phyloP scores from a whole-genome alignment of 2,888 invertebrate genomes.

The Oxytorus armatus region DNA sequence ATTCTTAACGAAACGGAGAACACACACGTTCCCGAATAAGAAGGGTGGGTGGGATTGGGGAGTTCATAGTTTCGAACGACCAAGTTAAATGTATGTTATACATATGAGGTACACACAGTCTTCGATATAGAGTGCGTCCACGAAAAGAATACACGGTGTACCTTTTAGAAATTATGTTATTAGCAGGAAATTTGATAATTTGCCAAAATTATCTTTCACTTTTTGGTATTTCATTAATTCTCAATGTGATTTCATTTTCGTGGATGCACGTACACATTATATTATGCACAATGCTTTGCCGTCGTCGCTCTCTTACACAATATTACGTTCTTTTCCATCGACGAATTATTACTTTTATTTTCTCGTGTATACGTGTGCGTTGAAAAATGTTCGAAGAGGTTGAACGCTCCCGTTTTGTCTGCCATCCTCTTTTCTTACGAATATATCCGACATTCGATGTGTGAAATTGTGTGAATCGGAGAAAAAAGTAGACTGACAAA shows the following conservation, averaged over 20 bases:
- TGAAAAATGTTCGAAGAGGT: constrained; percentile 38
- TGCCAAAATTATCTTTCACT: constrained; percentile 1
- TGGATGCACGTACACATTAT: constrained; percentile 70
- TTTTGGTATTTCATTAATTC: constrained; percentile 15
- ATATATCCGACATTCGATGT: neutral
- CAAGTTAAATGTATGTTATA: constrained; percentile 78
- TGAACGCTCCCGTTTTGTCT: constrained; percentile 53
- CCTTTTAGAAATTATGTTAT: constrained; percentile 20
- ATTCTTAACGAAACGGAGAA: constrained; percentile 80
- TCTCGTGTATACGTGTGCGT: constrained; percentile 37
- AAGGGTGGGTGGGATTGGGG: constrained; percentile 5
- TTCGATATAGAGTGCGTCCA: constrained; percentile 71
- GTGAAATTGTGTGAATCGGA: neutral
- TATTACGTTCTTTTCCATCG: constrained; percentile 43
- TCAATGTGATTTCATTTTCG: constrained; percentile 61
- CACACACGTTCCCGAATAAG: constrained; percentile 72
- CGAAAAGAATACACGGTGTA: constrained; percentile 30
- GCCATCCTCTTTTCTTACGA: neutral
- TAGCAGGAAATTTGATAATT: constrained; percentile 1
- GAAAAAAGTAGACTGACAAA: constrained; percentile 34
- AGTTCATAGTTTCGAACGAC: constrained; percentile 76
- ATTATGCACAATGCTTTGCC: constrained; percentile 80
- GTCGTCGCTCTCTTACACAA: constrained; percentile 66
- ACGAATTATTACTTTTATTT: constrained; percentile 11
- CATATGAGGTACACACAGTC: constrained; percentile 73